Conservation (phyloP, 2,888 invertebrate species). For the Thysanoteuthis rhombus region DNA sequence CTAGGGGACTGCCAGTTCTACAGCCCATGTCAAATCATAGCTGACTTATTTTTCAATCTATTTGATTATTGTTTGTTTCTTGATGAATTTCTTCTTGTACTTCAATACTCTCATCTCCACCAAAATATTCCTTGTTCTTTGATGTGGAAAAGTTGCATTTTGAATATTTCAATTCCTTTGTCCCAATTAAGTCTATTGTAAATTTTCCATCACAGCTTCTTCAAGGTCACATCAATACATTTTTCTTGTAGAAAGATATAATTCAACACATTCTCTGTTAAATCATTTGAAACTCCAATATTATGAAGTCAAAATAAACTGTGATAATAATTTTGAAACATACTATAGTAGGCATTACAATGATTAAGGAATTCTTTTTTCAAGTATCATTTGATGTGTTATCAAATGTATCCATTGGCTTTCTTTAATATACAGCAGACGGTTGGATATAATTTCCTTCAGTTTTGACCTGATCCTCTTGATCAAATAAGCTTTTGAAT, state of each 20-base stretch:
- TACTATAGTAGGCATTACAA: background rate
- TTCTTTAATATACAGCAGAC: background rate
- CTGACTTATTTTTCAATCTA: too few species aligned
- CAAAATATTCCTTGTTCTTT: too few species aligned
- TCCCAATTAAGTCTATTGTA: too few species aligned
- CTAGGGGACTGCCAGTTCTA: too few species aligned
- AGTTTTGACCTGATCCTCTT: background rate
- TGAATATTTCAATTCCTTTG: too few species aligned
- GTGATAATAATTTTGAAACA: background rate
- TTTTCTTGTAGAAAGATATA: background rate
- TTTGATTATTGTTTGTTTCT: too few species aligned
- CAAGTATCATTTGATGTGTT: background rate
- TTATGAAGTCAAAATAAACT: background rate
- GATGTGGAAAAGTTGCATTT: too few species aligned
- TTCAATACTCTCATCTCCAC: too few species aligned
- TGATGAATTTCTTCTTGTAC: too few species aligned
- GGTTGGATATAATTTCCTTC: background rate
- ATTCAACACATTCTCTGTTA: background rate
- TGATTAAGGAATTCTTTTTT: background rate
- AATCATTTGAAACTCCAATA: background rate
- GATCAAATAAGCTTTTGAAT: slow-evolving; percentile 12
- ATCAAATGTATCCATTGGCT: background rate
- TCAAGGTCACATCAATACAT: too few species aligned
- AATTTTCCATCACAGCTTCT: too few species aligned
- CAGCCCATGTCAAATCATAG: too few species aligned